Conservation (phyloP, 2,888 invertebrate genomes). For the Iselma pallidipennis region DNA sequence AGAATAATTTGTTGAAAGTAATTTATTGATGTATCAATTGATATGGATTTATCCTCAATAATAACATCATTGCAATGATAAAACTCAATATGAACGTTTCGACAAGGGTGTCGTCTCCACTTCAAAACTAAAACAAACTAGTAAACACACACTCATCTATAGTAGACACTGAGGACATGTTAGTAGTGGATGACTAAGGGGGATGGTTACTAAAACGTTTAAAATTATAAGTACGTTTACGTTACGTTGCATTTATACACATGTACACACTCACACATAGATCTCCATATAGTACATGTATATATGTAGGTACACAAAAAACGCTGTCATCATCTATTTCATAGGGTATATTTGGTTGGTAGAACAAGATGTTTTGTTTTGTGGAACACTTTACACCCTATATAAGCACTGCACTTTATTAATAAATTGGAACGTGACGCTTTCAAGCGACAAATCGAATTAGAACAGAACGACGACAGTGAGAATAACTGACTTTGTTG, state of each 20-base stretch:
- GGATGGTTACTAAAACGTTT: conserved; percentile 5
- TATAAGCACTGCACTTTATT: conserved; percentile 10
- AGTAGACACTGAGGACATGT: neutral
- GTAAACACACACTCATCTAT: neutral
- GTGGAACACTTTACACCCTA: conserved; percentile 14
- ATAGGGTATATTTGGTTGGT: neutral
- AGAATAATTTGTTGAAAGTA: too few relatives aligned
- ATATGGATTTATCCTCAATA: too few relatives aligned
- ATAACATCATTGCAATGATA: neutral
- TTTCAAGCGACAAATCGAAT: conserved; percentile 6
- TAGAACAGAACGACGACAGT: conserved; percentile 1
- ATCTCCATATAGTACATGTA: too few relatives aligned
- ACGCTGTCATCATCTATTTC: neutral
- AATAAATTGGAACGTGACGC: conserved; percentile 10
- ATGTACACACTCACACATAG: too few relatives aligned
- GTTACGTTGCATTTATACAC: too few relatives aligned
- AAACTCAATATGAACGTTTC: neutral
- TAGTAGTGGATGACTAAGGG: conserved; percentile 1
- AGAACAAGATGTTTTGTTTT: neutral
- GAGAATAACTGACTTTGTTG: neutral
- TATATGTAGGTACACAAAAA: too few relatives aligned
- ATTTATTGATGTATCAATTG: too few relatives aligned
- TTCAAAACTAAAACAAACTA: neutral
- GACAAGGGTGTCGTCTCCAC: neutral
- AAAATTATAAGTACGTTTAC: conserved; percentile 25